phyloP scores from a whole-genome alignment of 2,113 vertebrate genomes.

The Sinocyclocheilus rhinocerous region DNA sequence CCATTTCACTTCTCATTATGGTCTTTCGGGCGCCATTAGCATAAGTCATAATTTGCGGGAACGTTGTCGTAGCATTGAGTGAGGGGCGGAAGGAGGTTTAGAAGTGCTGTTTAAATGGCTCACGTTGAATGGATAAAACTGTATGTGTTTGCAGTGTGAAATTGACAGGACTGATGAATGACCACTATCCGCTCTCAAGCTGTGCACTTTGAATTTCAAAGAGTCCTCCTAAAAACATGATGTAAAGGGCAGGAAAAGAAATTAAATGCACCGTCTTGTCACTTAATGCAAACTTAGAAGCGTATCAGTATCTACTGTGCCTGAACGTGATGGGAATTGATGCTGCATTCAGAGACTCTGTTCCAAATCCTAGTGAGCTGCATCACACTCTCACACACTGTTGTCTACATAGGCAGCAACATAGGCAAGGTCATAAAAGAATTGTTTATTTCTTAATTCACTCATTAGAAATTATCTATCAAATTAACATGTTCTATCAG shows the following conservation, averaged over 20 bases:
- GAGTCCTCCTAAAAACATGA: slow-evolving; percentile 44
- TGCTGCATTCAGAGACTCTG: background rate
- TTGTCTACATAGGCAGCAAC: background rate
- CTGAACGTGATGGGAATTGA: slow-evolving; percentile 7
- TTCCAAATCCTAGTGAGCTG: background rate
- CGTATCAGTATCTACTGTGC: background rate
- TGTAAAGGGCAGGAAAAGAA: slow-evolving; percentile 45
- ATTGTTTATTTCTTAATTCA: background rate
- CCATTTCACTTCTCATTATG: slow-evolving; percentile 40
- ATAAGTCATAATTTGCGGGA: slow-evolving; percentile 42
- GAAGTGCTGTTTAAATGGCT: slow-evolving; percentile 31
- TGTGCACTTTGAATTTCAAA: slow-evolving; percentile 44
- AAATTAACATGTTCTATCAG: too few species aligned
- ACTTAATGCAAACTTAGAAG: slow-evolving; percentile 36
- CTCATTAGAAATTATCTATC: background rate
- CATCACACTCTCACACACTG: too few species aligned
- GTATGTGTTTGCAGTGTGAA: slow-evolving; percentile 36
- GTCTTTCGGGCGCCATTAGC: slow-evolving; percentile 36
- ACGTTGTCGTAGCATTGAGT: slow-evolving; percentile 29
- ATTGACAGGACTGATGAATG: slow-evolving; percentile 52
- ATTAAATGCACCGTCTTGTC: slow-evolving; percentile 39
- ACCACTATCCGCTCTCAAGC: slow-evolving; percentile 29
- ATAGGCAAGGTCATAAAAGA: background rate
- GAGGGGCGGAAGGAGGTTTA: slow-evolving; percentile 25
- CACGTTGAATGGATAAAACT: slow-evolving; percentile 32